A percentile compares a stretch with the other conserved stretches of the same genome.
Conservation (phyloP, 2,113 vertebrate genomes). For the Gymnogyps californianus region DNA sequence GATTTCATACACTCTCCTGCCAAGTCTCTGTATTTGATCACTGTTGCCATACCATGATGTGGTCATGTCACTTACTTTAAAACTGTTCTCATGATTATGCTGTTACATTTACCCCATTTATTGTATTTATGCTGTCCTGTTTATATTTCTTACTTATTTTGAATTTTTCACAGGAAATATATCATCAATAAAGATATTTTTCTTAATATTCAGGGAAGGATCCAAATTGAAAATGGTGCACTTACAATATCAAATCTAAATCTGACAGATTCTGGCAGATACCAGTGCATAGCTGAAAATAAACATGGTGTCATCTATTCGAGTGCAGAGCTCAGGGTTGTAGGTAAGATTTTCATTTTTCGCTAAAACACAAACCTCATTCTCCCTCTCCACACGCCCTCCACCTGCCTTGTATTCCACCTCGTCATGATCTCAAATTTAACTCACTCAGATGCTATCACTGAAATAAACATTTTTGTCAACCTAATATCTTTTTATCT, state of each 20-base stretch:
- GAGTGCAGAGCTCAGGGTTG: conserved; percentile 88
- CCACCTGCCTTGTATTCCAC: not conserved
- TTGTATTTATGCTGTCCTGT: not conserved
- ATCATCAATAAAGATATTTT: conserved; percentile 63
- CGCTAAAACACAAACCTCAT: not conserved
- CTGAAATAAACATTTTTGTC: not conserved
- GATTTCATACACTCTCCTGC: not conserved
- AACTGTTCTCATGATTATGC: not conserved
- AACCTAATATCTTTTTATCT: not conserved
- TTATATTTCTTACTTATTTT: not conserved
- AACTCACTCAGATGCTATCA: not conserved
- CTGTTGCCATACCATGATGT: not conserved
- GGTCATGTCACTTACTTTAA: not conserved
- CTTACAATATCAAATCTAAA: conserved; percentile 86
- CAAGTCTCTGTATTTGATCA: not conserved
- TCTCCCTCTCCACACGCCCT: not conserved
- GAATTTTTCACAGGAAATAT: conserved; percentile 32
- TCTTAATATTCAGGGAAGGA: conserved; percentile 82
- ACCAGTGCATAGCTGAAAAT: conserved; percentile 97
- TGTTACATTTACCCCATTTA: not conserved
- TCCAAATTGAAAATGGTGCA: conserved; percentile 91
- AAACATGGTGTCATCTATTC: conserved; percentile 91
- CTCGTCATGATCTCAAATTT: not conserved
- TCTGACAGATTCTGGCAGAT: conserved; percentile 92
- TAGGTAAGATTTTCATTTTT: conserved; percentile 81